Conservation (phyloP, 2,797 vertebrate species). For the Acrocephalus scirpaceus region DNA sequence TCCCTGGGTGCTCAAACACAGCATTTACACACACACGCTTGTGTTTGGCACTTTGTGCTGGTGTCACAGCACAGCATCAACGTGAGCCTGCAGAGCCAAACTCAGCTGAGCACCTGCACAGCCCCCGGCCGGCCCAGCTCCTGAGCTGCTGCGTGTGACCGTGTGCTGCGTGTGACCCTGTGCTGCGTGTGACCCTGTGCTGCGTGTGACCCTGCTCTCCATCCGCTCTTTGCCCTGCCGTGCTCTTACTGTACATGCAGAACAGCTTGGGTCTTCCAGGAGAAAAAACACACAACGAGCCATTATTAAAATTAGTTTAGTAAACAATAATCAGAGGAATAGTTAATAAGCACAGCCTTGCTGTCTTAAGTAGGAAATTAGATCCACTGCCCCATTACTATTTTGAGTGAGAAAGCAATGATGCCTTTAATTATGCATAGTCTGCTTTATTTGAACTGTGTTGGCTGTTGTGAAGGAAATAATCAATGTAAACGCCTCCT, state of each 20-base stretch:
- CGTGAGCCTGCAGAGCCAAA: rapidly evolving
- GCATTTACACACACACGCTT: too few species aligned
- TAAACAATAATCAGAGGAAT: slow-evolving; percentile 69
- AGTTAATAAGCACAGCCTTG: slow-evolving; percentile 67
- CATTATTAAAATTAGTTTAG: slow-evolving; percentile 65
- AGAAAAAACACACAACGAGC: neutral
- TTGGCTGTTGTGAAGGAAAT: slow-evolving; percentile 63
- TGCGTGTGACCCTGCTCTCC: rapidly evolving
- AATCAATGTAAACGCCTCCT: slow-evolving; percentile 65
- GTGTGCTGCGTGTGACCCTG: neutral
- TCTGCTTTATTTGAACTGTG: slow-evolving; percentile 73
- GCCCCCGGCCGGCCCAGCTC: neutral
- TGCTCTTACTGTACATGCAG: neutral
- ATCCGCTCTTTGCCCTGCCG: neutral
- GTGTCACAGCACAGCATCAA: neutral
- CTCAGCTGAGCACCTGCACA: neutral
- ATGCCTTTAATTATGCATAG: slow-evolving; percentile 75
- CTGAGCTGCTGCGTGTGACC: rapidly evolving
- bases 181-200: neutral
- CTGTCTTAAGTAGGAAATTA: slow-evolving; percentile 72
- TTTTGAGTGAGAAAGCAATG: slow-evolving; percentile 70
- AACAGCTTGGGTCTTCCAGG: neutral
- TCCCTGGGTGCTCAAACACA: neutral
- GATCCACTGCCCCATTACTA: slow-evolving; percentile 64
- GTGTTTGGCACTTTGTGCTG: neutral